Evolutionary conservation across 2,113 vertebrate species (phyloP), one percentile per base, ranked within the genome.

Genomic region (Ictalurus punctatus): DNA sequence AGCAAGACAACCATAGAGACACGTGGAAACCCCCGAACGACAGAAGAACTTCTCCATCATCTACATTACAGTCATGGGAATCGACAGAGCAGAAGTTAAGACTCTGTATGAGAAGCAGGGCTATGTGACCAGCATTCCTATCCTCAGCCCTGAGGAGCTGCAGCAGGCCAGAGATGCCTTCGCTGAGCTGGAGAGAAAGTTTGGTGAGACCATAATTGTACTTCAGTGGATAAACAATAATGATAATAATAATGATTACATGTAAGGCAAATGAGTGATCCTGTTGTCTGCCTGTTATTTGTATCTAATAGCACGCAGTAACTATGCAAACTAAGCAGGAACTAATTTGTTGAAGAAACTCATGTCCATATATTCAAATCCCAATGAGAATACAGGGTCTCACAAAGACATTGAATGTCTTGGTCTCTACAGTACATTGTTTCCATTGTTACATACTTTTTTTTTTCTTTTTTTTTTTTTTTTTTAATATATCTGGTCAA

Each of bases 161-260:
- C 90, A 84, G 79, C 87, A 94, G 9, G 93, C 94, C 81, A 94
- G 82, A 58, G 89, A 85, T 1, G 94, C 94, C 52, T 96, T 96
- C 82, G 89, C 90, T 67, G 88, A 94, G 79, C 92, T 96, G 89
- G 96, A 97, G 93, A 88, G 90, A n/a, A 91, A 95, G 86, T 95
- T 96, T 86, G 95, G 96, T 97, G 89, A 95, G 56, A 61, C 30
- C 17, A 81, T 59, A 34, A 79, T n/a, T 48, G 40, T 27, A 27
- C 25, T 48, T 48, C 6, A 25, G 5, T 58, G 17, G 1, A 10
- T 19, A 21, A 82, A 34, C 17, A 81, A 19, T 34, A 81, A 56
- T 34, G 0, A 58, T 58, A 34, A 30, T 58, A 58, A 34, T 34
- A 34, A 82, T 30, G 16, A 19, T 8, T 56, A 30, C 54, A 17